Conservation (phyloP, 2,113 vertebrate species). For the Hyperopisus bebe region DNA sequence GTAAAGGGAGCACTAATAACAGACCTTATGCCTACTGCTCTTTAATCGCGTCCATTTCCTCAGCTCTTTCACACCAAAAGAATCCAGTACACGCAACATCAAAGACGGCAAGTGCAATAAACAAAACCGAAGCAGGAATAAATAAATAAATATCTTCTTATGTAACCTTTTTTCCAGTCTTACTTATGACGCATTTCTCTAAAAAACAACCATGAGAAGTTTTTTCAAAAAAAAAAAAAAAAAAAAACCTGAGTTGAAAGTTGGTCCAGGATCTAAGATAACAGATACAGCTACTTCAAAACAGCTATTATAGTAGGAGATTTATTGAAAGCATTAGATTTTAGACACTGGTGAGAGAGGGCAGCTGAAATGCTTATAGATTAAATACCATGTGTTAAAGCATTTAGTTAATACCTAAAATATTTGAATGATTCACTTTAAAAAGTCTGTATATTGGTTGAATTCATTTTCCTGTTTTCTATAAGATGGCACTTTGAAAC, state of each 20-base stretch:
- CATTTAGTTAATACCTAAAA: not conserved
- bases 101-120: constrained; percentile 51
- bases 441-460: not conserved
- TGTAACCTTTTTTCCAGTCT: not conserved
- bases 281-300: not conserved
- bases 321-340: not conserved
- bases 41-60: constrained; percentile 57
- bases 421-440: not conserved
- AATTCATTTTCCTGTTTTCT: not conserved
- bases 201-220: not conserved
- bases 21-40: constrained; percentile 52
- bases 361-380: not conserved
- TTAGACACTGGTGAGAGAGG: not conserved
- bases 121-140: constrained; percentile 34
- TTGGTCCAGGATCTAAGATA: not conserved
- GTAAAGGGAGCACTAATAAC: constrained; percentile 52
- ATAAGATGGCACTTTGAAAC: not conserved
- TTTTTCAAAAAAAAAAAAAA: not conserved
- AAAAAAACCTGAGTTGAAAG: not conserved
- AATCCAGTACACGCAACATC: constrained; percentile 54
- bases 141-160: not conserved
- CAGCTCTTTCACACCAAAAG: constrained; percentile 61
- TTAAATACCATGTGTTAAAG: not conserved
- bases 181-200: not conserved
- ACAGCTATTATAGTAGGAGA: not conserved